Evolutionary conservation across 2,113 vertebrate genomes (phyloP).

Genomic region (Eclectus roratus): DNA sequence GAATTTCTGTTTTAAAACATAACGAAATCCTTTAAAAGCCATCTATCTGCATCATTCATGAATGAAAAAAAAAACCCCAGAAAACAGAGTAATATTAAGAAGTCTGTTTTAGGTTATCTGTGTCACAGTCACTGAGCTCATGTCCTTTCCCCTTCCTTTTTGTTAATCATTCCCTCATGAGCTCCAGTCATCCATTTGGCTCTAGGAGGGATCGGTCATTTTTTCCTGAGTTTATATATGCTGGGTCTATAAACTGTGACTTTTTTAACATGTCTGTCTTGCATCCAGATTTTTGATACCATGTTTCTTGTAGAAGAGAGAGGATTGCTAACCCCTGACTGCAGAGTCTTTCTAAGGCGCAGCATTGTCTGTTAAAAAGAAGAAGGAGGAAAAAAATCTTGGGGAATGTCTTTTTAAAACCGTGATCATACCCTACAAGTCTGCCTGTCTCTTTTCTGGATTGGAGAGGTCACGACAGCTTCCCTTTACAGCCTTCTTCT

Average conservation of each 20-base stretch:
- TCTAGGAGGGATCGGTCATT: conserved; percentile 16
- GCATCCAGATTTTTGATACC: neutral
- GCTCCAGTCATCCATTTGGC: conserved; percentile 56
- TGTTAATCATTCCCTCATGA: conserved; percentile 68
- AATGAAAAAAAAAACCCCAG: neutral
- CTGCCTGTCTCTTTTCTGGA: neutral
- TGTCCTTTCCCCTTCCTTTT: conserved; percentile 63
- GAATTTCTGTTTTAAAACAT: neutral
- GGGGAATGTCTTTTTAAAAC: neutral
- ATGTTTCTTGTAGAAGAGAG: neutral
- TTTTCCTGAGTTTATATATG: neutral
- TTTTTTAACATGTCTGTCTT: neutral
- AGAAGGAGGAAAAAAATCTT: neutral
- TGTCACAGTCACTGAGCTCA: conserved; percentile 63
- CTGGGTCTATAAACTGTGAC: neutral
- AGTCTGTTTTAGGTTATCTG: conserved; percentile 62
- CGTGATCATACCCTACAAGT: accelerated
- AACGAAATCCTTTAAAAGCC: neutral
- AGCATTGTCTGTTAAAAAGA: neutral
- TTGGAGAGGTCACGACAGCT: neutral
- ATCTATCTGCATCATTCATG: neutral
- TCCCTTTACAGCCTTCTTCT: neutral
- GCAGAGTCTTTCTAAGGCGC: neutral
- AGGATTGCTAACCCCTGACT: neutral
- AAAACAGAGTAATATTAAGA: neutral